Conservation (phyloP, 2,113 vertebrate genomes). For the Plectropomus leopardus region DNA sequence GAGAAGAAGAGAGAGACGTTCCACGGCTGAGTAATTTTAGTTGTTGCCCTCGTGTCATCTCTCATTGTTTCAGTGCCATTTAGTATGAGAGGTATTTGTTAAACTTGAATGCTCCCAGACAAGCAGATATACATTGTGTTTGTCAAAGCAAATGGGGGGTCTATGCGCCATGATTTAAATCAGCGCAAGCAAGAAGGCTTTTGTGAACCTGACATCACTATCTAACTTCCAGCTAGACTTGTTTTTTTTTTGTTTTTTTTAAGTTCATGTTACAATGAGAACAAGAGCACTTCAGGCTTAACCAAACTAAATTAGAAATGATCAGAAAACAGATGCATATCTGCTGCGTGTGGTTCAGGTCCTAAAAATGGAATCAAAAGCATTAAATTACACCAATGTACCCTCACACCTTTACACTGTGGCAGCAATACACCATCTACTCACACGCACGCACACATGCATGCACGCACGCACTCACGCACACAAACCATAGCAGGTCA, state of each 20-base stretch:
- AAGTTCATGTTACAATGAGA: constrained; percentile 31
- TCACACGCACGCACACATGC: constrained; percentile 14
- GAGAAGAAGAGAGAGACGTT: constrained; percentile 54
- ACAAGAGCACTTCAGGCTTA: constrained; percentile 27
- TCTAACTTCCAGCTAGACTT: constrained; percentile 50
- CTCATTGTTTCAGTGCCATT: constrained; percentile 69
- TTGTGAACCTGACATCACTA: constrained; percentile 54
- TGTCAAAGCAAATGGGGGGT: constrained; percentile 40
- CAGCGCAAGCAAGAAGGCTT: background rate
- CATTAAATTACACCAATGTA: constrained; percentile 9
- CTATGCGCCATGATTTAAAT: constrained; percentile 30
- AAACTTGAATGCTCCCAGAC: constrained; percentile 63
- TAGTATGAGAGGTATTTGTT: constrained; percentile 62
- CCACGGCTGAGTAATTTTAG: constrained; percentile 54
- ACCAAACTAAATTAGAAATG: constrained; percentile 35
- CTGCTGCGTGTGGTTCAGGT: background rate
- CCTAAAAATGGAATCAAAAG: constrained; percentile 31
- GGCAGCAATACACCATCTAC: constrained; percentile 16
- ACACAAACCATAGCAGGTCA: background rate
- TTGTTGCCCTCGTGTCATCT: constrained; percentile 61
- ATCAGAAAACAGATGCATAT: constrained; percentile 23
- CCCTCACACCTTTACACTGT: background rate
- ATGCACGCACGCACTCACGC: background rate
- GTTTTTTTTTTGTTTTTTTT: no score
- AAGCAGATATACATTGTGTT: constrained; percentile 64